Evolutionary conservation across 2,113 vertebrate species (phyloP).

Genomic region (Fulmarus glacialis): DNA sequence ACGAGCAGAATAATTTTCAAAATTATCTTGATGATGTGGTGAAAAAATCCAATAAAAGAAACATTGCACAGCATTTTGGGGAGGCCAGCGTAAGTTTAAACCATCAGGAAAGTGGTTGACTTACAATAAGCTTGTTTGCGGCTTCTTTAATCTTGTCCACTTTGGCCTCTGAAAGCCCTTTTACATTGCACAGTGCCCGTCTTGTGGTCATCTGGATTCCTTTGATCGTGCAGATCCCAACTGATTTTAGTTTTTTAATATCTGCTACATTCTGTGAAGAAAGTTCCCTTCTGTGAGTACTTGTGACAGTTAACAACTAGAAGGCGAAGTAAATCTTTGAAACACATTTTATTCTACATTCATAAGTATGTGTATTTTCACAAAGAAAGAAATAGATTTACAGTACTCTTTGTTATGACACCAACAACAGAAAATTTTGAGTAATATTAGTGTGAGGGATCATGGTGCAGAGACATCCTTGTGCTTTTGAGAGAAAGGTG

Average conservation of each 20-base stretch:
- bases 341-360: neutral
- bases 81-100: neutral
- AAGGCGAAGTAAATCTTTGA: neutral
- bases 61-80: neutral
- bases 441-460: neutral
- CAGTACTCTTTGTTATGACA: neutral
- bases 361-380: constrained; percentile 3
- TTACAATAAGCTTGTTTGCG: constrained; percentile 94
- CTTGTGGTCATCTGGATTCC: constrained; percentile 98
- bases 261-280: constrained; percentile 90
- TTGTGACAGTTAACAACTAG: neutral
- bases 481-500: neutral
- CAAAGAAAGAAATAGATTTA: neutral
- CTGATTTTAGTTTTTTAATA: constrained; percentile 95
- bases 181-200: constrained; percentile 91
- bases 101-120: neutral
- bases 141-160: constrained; percentile 99
- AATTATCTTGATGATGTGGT: neutral
- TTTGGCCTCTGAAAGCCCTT: constrained; percentile 96
- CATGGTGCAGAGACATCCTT: neutral
- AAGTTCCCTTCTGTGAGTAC: constrained; percentile 19
- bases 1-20: neutral
- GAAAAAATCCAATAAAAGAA: neutral
- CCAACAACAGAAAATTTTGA: neutral
- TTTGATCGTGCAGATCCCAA: constrained; percentile 96